Evolutionary conservation across 2,113 vertebrate species (phyloP).

Genomic region (Ctenodactylus gundi): DNA sequence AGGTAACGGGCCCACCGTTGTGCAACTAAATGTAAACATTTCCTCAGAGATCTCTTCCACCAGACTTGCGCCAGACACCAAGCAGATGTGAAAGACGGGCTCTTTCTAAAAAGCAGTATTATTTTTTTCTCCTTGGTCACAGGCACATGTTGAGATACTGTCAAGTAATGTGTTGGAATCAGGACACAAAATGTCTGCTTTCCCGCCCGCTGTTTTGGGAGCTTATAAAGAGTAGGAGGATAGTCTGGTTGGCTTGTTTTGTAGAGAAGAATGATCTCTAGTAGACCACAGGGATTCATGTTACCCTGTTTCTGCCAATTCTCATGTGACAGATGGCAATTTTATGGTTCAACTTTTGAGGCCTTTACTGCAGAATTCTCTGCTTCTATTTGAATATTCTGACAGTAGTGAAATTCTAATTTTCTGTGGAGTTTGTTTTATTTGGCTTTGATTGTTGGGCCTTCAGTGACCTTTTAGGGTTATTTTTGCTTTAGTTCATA

Average conservation of each 20-base stretch:
- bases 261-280: neutral
- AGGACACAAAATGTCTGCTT: neutral
- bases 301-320: neutral
- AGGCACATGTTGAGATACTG: neutral
- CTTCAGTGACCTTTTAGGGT: neutral
- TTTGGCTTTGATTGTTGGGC: neutral
- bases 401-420: neutral
- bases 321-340: neutral
- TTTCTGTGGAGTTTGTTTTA: neutral
- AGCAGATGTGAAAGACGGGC: neutral
- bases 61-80: neutral
- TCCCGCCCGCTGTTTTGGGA: neutral
- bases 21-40: neutral
- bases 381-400: neutral
- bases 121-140: neutral
- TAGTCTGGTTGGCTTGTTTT: neutral
- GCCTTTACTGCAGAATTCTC: neutral
- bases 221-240: neutral
- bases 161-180: neutral
- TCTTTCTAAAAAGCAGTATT: neutral
- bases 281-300: neutral
- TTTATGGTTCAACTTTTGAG: neutral
- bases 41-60: neutral
- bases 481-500: slow-evolving; percentile 32
- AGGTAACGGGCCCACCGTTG: neutral